phyloP scores from a whole-genome alignment of 2,113 vertebrate genomes.

The Cairina moschata region DNA sequence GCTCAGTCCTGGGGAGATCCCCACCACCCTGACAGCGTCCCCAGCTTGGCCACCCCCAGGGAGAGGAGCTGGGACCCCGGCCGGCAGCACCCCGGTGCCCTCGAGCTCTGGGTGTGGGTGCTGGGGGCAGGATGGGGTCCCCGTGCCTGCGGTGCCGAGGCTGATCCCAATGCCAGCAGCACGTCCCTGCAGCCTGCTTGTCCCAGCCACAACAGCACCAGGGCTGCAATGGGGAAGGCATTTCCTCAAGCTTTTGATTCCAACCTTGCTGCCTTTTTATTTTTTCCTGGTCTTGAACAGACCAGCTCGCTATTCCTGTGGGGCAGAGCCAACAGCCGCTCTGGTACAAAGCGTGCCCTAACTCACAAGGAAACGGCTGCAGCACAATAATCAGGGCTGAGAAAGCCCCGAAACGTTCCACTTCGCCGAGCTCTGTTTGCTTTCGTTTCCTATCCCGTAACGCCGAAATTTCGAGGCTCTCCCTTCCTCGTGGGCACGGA shows the following conservation, averaged over 20 bases:
- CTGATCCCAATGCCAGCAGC: neutral
- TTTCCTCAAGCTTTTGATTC: neutral
- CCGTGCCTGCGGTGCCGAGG: rapidly evolving
- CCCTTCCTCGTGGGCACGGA: constrained; percentile 9
- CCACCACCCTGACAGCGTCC: rapidly evolving
- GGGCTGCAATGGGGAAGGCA: rapidly evolving
- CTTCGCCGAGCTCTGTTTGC: neutral
- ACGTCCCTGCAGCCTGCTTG: rapidly evolving
- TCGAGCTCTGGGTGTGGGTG: rapidly evolving
- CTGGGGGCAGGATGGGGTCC: neutral
- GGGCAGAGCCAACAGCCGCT: neutral
- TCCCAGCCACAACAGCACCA: neutral
- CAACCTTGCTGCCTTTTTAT: neutral
- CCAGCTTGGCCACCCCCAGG: neutral
- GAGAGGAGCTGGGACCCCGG: neutral
- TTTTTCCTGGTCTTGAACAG: neutral
- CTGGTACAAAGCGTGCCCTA: neutral
- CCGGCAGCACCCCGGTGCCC: rapidly evolving
- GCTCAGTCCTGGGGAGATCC: neutral
- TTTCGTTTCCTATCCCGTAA: neutral
- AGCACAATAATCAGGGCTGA: neutral
- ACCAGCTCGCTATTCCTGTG: rapidly evolving
- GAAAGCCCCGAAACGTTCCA: neutral
- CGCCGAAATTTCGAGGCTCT: neutral
- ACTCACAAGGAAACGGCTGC: neutral